Evolutionary conservation across 2,797 vertebrate genomes (phyloP).

Genomic region (Cirrhinus mrigala): DNA sequence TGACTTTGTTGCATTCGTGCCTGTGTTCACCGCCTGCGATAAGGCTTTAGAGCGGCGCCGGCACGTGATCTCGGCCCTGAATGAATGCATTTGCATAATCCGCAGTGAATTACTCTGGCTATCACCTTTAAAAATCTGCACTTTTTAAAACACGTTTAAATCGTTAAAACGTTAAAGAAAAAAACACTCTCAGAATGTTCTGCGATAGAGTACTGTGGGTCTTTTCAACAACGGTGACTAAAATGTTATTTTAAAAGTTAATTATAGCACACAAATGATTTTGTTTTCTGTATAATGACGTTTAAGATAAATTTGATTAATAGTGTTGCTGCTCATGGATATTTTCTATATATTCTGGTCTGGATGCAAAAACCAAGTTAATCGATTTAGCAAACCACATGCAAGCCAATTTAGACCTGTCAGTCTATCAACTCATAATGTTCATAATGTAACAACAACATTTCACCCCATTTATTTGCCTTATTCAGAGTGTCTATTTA

Average conservation of each 20-base stretch:
- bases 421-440: constrained; percentile 63
- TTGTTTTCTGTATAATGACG: constrained; percentile 69
- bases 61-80: constrained; percentile 24
- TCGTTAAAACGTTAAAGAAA: no score
- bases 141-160: constrained; percentile 37
- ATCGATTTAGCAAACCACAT: constrained; percentile 63
- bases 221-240: not conserved
- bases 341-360: constrained; percentile 32
- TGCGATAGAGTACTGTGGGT: constrained; percentile 35
- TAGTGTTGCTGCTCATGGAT: constrained; percentile 68
- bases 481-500: no score
- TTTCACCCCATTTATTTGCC: not conserved
- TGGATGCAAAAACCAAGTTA: constrained; percentile 58
- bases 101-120: constrained; percentile 65
- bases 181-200: constrained; percentile 29
- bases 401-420: constrained; percentile 61
- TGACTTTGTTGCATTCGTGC: constrained; percentile 58
- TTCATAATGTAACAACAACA: constrained; percentile 61
- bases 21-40: constrained; percentile 66
- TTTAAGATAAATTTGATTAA: constrained; percentile 64
- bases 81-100: constrained; percentile 70
- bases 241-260: not conserved
- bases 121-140: constrained; percentile 65
- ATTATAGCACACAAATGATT: constrained; percentile 54
- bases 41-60: constrained; percentile 50